Evolutionary conservation across 1,140 invertebrate species (phyloP).

Genomic region (Drosophila funebris): DNA sequence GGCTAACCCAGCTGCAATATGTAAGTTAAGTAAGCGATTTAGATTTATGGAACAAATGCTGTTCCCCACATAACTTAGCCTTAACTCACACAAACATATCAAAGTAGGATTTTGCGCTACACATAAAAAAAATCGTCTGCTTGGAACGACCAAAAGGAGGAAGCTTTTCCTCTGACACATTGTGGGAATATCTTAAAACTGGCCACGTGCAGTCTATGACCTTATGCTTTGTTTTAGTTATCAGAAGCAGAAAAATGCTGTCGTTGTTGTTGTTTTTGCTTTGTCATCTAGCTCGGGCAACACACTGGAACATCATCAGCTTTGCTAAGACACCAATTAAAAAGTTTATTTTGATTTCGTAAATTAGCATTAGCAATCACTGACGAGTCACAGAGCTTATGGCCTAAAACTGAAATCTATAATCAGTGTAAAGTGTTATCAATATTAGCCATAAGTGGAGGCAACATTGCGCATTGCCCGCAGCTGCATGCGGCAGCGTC

Average conservation of each 20-base stretch:
- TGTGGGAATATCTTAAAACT: conserved; percentile 72
- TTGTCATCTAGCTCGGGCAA: conserved; percentile 46
- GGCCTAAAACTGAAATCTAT: background rate
- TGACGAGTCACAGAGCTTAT: background rate
- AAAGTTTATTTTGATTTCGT: background rate
- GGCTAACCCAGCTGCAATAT: too few species aligned
- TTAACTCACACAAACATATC: conserved; percentile 66
- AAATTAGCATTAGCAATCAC: conserved; percentile 10
- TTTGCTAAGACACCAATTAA: conserved; percentile 38
- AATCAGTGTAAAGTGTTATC: conserved; percentile 12
- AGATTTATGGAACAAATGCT: conserved; percentile 45
- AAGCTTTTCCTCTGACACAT: conserved; percentile 15
- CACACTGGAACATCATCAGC: conserved; percentile 50
- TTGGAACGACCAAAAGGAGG: conserved; percentile 17
- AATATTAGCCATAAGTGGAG: conserved; percentile 10
- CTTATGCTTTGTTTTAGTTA: background rate
- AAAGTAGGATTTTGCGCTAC: conserved; percentile 64
- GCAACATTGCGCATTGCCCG: conserved; percentile 26
- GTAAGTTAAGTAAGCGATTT: background rate
- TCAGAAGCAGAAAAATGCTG: background rate
- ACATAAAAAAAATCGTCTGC: conserved; percentile 58
- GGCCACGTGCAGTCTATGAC: conserved; percentile 40
- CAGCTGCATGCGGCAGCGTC: conserved; percentile 27
- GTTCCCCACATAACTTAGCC: conserved; percentile 61
- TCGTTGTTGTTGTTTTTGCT: conserved; percentile 26